A percentile compares a stretch with the other conserved stretches of the same genome.
Evolutionary conservation across 35 echinoderm and acorn worm genomes (phyloP).

Genomic region (Eucidaris tribuloides): DNA sequence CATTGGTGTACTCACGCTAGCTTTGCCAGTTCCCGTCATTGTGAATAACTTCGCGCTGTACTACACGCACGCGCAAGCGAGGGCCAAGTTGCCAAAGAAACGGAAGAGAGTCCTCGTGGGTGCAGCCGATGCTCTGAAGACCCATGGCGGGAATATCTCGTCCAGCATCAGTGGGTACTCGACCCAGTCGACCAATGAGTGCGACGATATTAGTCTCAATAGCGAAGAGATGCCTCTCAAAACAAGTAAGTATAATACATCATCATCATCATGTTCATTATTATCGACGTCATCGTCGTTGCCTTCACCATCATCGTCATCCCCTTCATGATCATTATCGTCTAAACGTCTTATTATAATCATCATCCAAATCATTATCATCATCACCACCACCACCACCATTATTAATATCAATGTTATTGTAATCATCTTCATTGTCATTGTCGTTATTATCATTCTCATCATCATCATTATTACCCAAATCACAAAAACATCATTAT

Average conservation of each 20-base stretch:
- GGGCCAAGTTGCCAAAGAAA: conserved; percentile 89
- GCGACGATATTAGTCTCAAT: conserved; percentile 45
- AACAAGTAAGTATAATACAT: conserved; percentile 69
- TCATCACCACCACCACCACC: no score
- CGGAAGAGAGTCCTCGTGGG: conserved; percentile 74
- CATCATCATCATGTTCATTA: no score
- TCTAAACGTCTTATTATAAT: no score
- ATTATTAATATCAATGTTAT: no score
- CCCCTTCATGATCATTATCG: no score
- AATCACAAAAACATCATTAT: no score
- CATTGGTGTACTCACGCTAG: conserved; percentile 87
- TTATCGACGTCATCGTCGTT: no score
- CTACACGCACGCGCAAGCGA: conserved; percentile 97
- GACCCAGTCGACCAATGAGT: conserved; percentile 89
- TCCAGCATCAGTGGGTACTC: conserved; percentile 99
- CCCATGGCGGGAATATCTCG: conserved; percentile 54
- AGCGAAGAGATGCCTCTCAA: conserved; percentile 71
- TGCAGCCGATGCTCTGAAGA: conserved; percentile 87
- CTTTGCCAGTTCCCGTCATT: conserved; percentile 93
- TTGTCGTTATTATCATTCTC: no score
- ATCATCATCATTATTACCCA: no score
- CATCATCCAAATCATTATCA: no score
- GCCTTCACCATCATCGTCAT: no score
- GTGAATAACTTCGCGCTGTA: conserved; percentile 98
- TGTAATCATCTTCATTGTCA: no score